Base-by-base conservation (phyloP, 2,113 vertebrate genomes). In the Cyanistes caeruleus region DNA sequence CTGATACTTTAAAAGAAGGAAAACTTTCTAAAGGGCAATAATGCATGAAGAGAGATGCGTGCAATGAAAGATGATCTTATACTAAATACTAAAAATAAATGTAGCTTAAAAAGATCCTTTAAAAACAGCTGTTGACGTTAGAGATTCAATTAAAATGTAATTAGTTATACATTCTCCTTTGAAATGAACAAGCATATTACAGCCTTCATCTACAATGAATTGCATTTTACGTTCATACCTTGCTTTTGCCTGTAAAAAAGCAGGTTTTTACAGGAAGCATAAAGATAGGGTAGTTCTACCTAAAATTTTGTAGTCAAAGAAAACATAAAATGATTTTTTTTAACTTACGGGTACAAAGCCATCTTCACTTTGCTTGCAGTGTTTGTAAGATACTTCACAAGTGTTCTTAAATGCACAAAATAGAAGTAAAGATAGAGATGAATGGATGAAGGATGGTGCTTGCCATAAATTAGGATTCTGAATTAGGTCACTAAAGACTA, bases 131-230 rank as follows among this genome's bases (percentile, higher is more conserved):
- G 92, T 92, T 84, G 89, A 92, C 30, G n/a, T 95, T 95, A 84
- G 80, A 92, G 79, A 95, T 94, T 95, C 94, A 96, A 94, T 97
- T 90, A 96, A 95, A 96, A 94, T 9, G 13, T 97, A 97, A 97
- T 97, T 97, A 97, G 97, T 95, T 97, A 90, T 93, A 93, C 79
- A 62, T 84, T 78, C 69, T 88, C 79, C 90, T 94, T 90, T 84
- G 92, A 95, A 97, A 95, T 58, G 94, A 97, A 91, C 77, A 76
- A 92, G 90, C 74, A 43, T 85, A 79, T 69, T 90, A 89, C 67
- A 76, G 87, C 46, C 75, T 95, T 87, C 92, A 78, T 83, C 90
- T 78, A 55, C 69, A 88, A 64, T 84, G 60, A 93, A 87, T 86
- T 97, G 67, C 80, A 55, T 93, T 96, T 96, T 89, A 88, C 24